These are phyloP conservation scores for Paguma larvata DNA, from an alignment of 2,797 vertebrate species.

Conservation along the genomic window DNA sequence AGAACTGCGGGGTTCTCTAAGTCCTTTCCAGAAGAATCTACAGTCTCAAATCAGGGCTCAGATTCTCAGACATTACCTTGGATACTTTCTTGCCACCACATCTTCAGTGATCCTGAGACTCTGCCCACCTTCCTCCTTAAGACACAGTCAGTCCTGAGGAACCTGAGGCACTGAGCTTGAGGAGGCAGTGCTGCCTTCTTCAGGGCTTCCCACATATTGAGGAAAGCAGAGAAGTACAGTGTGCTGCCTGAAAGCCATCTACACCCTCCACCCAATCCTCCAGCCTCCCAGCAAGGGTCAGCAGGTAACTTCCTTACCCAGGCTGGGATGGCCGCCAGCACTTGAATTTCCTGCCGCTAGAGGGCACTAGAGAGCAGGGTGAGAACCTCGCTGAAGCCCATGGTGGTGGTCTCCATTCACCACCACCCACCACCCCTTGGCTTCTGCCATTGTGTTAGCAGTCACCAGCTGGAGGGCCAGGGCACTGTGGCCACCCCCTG, in stretches of 20 bases:
- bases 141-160: not conserved
- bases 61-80: not conserved
- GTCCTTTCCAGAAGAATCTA: not conserved
- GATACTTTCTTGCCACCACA: not conserved
- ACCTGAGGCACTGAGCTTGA: not conserved
- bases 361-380: not conserved
- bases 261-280: not conserved
- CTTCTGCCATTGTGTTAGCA: not conserved
- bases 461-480: not conserved
- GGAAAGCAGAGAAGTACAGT: not conserved
- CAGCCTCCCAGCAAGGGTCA: not conserved
- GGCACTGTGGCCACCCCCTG: not conserved
- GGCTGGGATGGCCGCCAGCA: not conserved
- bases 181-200: not conserved
- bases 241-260: not conserved
- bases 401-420: accelerated
- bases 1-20: not conserved
- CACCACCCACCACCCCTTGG: not conserved
- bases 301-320: not conserved
- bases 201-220: not conserved
- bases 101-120: not conserved
- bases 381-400: accelerated
- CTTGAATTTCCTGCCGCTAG: not conserved
- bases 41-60: not conserved
- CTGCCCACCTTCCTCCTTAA: not conserved